Base-by-base conservation (phyloP, 2,888 invertebrate species). In the Drosophila flavopinicola region DNA sequence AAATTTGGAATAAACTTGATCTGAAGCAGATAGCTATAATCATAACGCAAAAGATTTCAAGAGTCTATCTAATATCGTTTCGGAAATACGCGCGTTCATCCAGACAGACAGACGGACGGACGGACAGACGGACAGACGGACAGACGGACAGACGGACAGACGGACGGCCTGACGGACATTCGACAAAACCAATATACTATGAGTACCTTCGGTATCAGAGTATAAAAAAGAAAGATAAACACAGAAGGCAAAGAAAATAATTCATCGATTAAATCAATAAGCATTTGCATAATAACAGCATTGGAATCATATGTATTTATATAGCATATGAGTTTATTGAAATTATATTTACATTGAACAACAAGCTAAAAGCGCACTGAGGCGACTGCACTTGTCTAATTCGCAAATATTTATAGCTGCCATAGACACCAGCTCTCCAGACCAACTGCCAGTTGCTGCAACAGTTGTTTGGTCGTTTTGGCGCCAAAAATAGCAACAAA, bases 401-500 rank as follows among this genome's bases (percentile, higher is more conserved):
- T 3, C 37, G 51, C 37, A 29, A 39, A 39, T 66, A 66, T 68
- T 72, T 47, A 57, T 71, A 51, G 67, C 41, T 37, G 29, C 47
- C 42, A 35, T 37, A 35, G 10, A 44, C 13, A 3, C 35, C 5
- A 1, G 13, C 6, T 6, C 32, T 17, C 6, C 5, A 3, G 6
- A 52, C 32, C 29, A 27, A 24, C 9, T 25, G 20, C 29, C 53
- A 27, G 11, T 27, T 52, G 51, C 80, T 56, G 80, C 80, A 82
- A 82, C 80, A 82, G 80, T 82, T 80, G 80, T 67, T 73, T 57
- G 38, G 35, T 20, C 54, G 53, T 42, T 68, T 82, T 86, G 87
- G 85, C 80, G 80, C 87, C 80, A 82, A 85, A 86, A 82, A 82
- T 80, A 82, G 78, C 85, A 35, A 49, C 49, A 53, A 67, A 80